Conservation (phyloP, 2,113 vertebrate genomes). For the Etheostoma spectabile region DNA sequence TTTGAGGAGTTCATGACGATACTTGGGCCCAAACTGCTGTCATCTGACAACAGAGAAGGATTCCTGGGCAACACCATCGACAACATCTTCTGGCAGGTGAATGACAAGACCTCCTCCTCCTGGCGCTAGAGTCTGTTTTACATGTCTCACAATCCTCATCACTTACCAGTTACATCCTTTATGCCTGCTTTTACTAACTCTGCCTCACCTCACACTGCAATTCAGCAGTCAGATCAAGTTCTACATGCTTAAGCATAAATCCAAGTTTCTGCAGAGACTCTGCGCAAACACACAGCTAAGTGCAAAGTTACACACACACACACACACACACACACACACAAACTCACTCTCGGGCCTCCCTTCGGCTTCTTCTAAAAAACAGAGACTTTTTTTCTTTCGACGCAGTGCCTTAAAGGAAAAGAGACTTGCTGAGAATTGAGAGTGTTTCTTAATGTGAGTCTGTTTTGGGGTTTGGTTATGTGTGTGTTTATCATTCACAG, state of each 20-base stretch:
- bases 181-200: constrained; percentile 21
- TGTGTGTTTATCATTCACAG: constrained; percentile 89
- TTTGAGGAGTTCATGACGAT: constrained; percentile 99
- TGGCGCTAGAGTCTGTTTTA: constrained; percentile 21
- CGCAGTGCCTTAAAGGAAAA: constrained; percentile 48
- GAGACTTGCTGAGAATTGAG: constrained; percentile 70
- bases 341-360: constrained; percentile 12
- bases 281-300: constrained; percentile 27
- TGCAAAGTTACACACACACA: constrained; percentile 30
- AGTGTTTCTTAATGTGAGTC: constrained; percentile 87
- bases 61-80: constrained; percentile 98
- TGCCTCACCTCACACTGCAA: constrained; percentile 38
- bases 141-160: constrained; percentile 34
- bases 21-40: constrained; percentile 96
- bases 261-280: constrained; percentile 49
- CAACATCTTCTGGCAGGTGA: constrained; percentile 99
- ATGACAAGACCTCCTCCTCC: constrained; percentile 32
- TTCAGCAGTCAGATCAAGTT: constrained; percentile 44
- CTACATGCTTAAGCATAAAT: constrained; percentile 52
- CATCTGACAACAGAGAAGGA: constrained; percentile 94
- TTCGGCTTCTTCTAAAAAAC: constrained; percentile 39
- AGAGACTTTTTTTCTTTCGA: constrained; percentile 30
- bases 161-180: constrained; percentile 41
- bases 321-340: constrained; percentile 5
- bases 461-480: constrained; percentile 81